A percentile compares a stretch with the other conserved stretches of the same genome.
Conservation (phyloP, 2,888 invertebrate genomes). For the Megaustenia siamemsis region DNA sequence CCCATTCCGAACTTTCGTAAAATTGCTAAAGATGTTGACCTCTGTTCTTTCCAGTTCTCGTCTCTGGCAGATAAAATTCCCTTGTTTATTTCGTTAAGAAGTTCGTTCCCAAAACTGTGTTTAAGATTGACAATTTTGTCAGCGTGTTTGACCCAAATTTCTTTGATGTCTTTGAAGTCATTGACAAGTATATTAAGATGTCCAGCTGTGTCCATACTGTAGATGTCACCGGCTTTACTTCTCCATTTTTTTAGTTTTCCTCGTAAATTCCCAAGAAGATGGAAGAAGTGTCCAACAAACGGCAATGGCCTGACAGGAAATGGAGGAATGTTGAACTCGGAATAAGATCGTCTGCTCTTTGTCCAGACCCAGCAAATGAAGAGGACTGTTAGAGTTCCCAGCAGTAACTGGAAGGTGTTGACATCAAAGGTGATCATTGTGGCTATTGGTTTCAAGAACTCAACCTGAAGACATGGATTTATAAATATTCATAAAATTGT, state of each 20-base stretch:
- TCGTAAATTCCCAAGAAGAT: background rate
- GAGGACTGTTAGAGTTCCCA: background rate
- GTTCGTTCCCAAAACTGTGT: background rate
- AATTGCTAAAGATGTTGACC: slow-evolving; percentile 36
- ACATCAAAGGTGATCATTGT: background rate
- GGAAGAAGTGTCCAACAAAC: slow-evolving; percentile 30
- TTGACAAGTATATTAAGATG: background rate
- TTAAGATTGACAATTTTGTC: slow-evolving; percentile 23
- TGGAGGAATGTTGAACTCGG: slow-evolving; percentile 21
- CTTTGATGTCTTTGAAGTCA: slow-evolving; percentile 1
- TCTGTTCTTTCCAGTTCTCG: slow-evolving; percentile 49
- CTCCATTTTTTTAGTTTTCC: background rate
- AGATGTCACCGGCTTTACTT: slow-evolving; percentile 30
- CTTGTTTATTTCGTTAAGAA: background rate
- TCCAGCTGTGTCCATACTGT: slow-evolving; percentile 4
- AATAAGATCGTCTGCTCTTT: background rate
- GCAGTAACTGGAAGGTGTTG: background rate
- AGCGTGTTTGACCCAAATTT: slow-evolving; percentile 25
- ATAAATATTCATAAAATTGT: no score
- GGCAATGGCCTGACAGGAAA: slow-evolving; percentile 24
- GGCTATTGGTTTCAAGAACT: no score
- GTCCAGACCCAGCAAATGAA: slow-evolving; percentile 11
- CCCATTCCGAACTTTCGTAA: slow-evolving; percentile 50
- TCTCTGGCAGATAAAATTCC: slow-evolving; percentile 30
- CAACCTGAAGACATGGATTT: no score